A percentile compares a stretch with the other conserved stretches of the same genome.
These are phyloP conservation scores for Empis livida DNA, from an alignment of 2,888 invertebrate genomes.

Conservation along the genomic window DNA sequence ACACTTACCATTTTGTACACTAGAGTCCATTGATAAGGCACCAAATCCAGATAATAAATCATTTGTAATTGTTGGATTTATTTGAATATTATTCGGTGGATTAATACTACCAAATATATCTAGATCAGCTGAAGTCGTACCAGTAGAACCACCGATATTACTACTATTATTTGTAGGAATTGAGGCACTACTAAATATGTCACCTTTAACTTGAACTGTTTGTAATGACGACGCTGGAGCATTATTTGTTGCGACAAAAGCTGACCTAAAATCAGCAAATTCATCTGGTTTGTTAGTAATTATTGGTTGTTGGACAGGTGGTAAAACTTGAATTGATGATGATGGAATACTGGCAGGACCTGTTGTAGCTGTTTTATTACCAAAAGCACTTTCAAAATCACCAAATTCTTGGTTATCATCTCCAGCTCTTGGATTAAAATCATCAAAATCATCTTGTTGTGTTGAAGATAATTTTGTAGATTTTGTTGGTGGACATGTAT, in stretches of 20 bases:
- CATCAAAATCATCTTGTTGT: slow-evolving; percentile 35
- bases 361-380: slow-evolving; percentile 21
- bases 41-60: slow-evolving; percentile 40
- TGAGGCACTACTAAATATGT: slow-evolving; percentile 7
- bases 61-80: slow-evolving; percentile 18
- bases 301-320: slow-evolving; percentile 15
- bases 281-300: slow-evolving; percentile 39
- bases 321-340: slow-evolving; percentile 1
- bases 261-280: slow-evolving; percentile 71
- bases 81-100: slow-evolving; percentile 7
- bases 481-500: slow-evolving; percentile 36
- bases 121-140: neutral
- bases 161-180: slow-evolving; percentile 3
- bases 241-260: slow-evolving; percentile 37
- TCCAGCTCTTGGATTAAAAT: slow-evolving; percentile 36
- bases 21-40: slow-evolving; percentile 32
- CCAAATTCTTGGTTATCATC: slow-evolving; percentile 53
- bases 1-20: slow-evolving; percentile 34
- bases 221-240: too few relatives aligned
- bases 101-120: too few relatives aligned
- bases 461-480: slow-evolving; percentile 33
- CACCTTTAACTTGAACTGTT: slow-evolving; percentile 5
- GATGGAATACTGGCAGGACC: slow-evolving; percentile 6
- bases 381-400: slow-evolving; percentile 63
- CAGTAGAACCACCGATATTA: neutral